A percentile compares a stretch with the other conserved stretches of the same genome.
Evolutionary conservation across 2,888 invertebrate species (phyloP).

Genomic region (Palloptera scutellata): DNA sequence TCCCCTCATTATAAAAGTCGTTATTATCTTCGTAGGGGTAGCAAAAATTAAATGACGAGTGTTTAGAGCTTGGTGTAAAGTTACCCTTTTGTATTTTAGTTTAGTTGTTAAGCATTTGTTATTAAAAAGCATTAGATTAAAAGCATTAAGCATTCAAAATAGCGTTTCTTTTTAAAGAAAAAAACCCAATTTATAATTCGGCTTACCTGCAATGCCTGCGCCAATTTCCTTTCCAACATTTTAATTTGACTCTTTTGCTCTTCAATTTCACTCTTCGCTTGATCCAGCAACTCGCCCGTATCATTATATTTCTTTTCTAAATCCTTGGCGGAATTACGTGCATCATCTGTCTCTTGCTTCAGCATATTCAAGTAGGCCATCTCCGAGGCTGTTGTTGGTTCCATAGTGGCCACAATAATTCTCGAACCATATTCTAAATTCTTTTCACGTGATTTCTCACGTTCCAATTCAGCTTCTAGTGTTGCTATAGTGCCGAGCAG

Average conservation of each 20-base stretch:
- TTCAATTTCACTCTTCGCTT: conserved; percentile 78
- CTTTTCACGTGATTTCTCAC: conserved; percentile 67
- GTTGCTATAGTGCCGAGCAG: conserved; percentile 80
- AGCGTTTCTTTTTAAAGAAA: neutral
- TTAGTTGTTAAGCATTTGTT: conserved; percentile 1
- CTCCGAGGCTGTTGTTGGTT: conserved; percentile 66
- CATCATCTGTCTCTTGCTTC: conserved; percentile 78
- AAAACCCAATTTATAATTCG: neutral
- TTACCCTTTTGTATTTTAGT: conserved; percentile 26
- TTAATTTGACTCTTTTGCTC: conserved; percentile 81
- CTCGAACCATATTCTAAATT: conserved; percentile 57
- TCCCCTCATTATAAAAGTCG: conserved; percentile 45
- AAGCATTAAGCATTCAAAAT: neutral
- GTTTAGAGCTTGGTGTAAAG: conserved; percentile 23
- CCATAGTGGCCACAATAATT: conserved; percentile 57
- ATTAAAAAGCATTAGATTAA: conserved; percentile 5
- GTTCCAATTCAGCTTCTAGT: conserved; percentile 81
- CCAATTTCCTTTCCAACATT: conserved; percentile 78
- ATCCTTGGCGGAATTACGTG: conserved; percentile 80
- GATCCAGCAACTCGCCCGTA: conserved; percentile 79
- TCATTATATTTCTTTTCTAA: conserved; percentile 81
- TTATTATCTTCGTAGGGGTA: conserved; percentile 59
- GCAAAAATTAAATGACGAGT: conserved; percentile 59
- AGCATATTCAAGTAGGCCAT: conserved; percentile 74
- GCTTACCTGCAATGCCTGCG: conserved; percentile 71